Conservation (phyloP, 2,888 invertebrate species). For the Macaria liturata region DNA sequence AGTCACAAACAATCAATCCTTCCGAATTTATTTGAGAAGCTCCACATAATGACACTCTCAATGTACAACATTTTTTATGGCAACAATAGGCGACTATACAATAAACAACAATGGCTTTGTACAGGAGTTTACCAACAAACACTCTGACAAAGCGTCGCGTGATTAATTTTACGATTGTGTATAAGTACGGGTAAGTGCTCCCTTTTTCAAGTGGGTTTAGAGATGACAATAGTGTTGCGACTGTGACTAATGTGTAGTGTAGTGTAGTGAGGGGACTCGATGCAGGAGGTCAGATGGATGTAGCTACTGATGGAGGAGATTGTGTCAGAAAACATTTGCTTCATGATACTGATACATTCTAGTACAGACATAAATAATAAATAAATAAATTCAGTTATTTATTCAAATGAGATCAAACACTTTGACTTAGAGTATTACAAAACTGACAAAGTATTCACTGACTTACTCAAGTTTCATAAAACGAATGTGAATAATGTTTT, state of each 20-base stretch:
- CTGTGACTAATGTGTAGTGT: constrained; percentile 31
- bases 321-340: too few relatives aligned
- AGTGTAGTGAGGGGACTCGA: constrained; percentile 17
- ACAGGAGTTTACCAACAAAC: constrained; percentile 77
- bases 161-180: constrained; percentile 61
- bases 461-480: too few relatives aligned
- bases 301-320: too few relatives aligned
- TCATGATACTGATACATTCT: too few relatives aligned
- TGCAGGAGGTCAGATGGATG: constrained; percentile 21
- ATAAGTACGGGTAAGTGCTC: constrained; percentile 66
- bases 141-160: constrained; percentile 62
- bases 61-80: constrained; percentile 48
- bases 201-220: constrained; percentile 44
- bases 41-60: constrained; percentile 40
- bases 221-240: constrained; percentile 31
- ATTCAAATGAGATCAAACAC: too few relatives aligned
- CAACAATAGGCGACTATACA: constrained; percentile 17
- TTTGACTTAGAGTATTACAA: too few relatives aligned
- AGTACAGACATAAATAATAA: too few relatives aligned
- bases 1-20: constrained; percentile 60
- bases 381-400: too few relatives aligned
- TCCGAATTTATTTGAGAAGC: constrained; percentile 63
- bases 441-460: too few relatives aligned
- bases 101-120: constrained; percentile 57
- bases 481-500: too few relatives aligned